Percentiles rank a stretch among this genome's conserved stretches.
Conservation (phyloP, 1,140 invertebrate genomes). For the Achatina immaculata region DNA sequence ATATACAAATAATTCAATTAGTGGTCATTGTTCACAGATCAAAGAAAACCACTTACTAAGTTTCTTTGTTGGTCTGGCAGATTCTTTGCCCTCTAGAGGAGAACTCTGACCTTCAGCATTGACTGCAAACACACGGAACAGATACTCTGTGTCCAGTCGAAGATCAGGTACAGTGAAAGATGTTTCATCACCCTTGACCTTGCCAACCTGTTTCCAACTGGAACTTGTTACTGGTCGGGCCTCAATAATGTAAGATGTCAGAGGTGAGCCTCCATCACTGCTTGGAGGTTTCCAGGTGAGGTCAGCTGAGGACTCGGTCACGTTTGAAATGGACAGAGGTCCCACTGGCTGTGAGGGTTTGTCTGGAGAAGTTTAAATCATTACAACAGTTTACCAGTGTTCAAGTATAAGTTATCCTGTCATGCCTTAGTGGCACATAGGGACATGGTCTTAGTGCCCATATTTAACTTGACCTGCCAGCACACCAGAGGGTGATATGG, state of each 20-base stretch:
- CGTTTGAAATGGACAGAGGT: slow-evolving; percentile 93
- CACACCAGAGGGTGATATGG: too few relatives aligned
- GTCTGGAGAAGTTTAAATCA: slow-evolving; percentile 45
- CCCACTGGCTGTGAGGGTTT: slow-evolving; percentile 63
- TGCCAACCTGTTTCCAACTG: slow-evolving; percentile 77
- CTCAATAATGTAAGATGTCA: slow-evolving; percentile 94
- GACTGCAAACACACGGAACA: slow-evolving; percentile 92
- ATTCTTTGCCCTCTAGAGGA: slow-evolving; percentile 91
- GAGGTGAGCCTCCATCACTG: slow-evolving; percentile 94
- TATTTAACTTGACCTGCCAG: too few relatives aligned
- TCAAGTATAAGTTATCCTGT: too few relatives aligned
- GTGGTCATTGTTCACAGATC: too few relatives aligned
- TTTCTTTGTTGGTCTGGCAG: slow-evolving; percentile 93
- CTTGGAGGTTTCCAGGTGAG: slow-evolving; percentile 92
- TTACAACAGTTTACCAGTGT: too few relatives aligned
- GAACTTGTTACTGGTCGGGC: slow-evolving; percentile 85
- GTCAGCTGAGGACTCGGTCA: slow-evolving; percentile 92
- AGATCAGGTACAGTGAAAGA: slow-evolving; percentile 81
- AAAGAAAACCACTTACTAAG: slow-evolving; percentile 81
- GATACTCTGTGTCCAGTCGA: slow-evolving; percentile 92
- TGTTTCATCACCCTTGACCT: slow-evolving; percentile 80
- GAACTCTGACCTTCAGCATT: slow-evolving; percentile 94
- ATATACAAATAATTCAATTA: too few relatives aligned
- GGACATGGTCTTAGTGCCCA: too few relatives aligned
- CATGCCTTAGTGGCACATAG: too few relatives aligned